phyloP scores from a whole-genome alignment of 1,140 invertebrate genomes.

The Cydia amplana region DNA sequence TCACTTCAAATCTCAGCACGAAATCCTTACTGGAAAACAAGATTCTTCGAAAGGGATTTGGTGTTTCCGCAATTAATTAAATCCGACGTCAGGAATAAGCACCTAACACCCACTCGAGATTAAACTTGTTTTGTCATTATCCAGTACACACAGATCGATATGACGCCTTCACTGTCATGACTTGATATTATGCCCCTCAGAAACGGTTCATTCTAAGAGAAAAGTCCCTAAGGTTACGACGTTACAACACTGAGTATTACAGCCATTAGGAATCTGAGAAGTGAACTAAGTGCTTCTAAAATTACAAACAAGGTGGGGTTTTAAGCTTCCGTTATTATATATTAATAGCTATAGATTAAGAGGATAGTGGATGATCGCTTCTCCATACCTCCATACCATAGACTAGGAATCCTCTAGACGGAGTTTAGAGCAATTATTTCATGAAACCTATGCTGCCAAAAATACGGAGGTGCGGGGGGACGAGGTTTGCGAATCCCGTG shows the following conservation, averaged over 20 bases:
- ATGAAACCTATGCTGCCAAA: no score
- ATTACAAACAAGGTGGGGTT: constrained; percentile 13
- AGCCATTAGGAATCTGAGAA: constrained; percentile 26
- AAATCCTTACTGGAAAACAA: no score
- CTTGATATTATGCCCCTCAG: not conserved
- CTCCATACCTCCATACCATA: no score
- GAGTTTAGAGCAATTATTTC: no score
- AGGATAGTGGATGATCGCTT: no score
- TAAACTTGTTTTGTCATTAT: not conserved
- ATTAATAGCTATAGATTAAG: not conserved
- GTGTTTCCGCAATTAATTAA: not conserved
- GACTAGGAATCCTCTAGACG: no score
- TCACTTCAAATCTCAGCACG: no score
- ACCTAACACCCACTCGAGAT: not conserved
- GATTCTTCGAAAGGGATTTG: not conserved
- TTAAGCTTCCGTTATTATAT: constrained; percentile 1
- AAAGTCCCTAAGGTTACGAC: not conserved
- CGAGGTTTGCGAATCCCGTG: no score
- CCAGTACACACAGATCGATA: not conserved
- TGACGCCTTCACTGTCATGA: no score
- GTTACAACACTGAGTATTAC: not conserved
- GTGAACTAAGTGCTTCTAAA: constrained; percentile 14
- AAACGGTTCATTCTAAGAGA: not conserved
- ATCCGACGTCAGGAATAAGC: not conserved
- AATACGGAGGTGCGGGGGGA: no score